These are phyloP conservation scores for Meiosimyza platycephala DNA, from an alignment of 2,888 invertebrate genomes.

Conservation along the genomic window DNA sequence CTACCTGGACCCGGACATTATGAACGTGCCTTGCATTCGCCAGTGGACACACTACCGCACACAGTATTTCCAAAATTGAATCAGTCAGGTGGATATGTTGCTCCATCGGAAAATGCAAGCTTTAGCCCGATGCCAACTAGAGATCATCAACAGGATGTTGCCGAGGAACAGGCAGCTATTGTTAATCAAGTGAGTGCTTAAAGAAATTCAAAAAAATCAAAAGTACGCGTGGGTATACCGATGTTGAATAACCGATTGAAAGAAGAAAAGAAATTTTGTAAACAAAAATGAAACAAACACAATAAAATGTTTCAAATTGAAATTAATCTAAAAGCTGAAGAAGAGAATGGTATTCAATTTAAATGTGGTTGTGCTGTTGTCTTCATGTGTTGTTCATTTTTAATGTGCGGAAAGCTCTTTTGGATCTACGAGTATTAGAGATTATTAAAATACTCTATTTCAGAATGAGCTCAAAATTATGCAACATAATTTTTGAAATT, in stretches of 20 bases:
- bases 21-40: conserved; percentile 62
- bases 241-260: no score
- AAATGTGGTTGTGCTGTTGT: no score
- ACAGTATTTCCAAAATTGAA: conserved; percentile 70
- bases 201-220: not conserved
- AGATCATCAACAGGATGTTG: conserved; percentile 66
- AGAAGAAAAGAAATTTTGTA: not conserved
- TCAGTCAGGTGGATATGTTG: conserved; percentile 65
- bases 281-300: not conserved
- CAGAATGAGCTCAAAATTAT: no score
- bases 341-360: no score
- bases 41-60: conserved; percentile 68
- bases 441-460: no score
- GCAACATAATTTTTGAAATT: no score
- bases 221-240: not conserved
- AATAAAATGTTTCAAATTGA: conserved; percentile 2
- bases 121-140: conserved; percentile 67
- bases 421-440: no score
- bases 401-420: no score
- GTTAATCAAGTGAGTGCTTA: conserved; percentile 64
- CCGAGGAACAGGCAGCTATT: conserved; percentile 65
- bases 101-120: conserved; percentile 55
- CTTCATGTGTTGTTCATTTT: no score
- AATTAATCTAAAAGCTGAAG: no score
- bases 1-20: conserved; percentile 69